A percentile compares a stretch with the other conserved stretches of the same genome.
These are phyloP conservation scores for Ormyrus nitidulus DNA, from an alignment of 2,888 invertebrate species.

Conservation along the genomic window DNA sequence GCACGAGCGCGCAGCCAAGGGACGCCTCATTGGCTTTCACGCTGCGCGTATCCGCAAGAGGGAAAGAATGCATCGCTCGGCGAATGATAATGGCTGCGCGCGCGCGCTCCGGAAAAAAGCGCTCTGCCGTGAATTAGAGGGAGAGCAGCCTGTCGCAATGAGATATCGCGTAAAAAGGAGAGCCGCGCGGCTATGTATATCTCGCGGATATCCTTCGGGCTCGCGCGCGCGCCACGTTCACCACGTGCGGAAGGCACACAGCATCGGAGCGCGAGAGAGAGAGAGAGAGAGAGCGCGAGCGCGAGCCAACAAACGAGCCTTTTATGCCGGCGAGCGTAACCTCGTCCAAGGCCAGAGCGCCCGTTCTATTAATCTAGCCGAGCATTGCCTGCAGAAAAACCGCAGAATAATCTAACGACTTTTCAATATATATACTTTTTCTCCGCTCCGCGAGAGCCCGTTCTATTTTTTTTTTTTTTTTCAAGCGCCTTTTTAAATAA, in stretches of 20 bases:
- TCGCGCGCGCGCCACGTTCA: slow-evolving; percentile 6
- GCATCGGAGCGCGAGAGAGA: not conserved
- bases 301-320: slow-evolving; percentile 42
- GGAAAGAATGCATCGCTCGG: not conserved
- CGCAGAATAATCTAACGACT: slow-evolving; percentile 41
- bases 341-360: slow-evolving; percentile 46
- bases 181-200: slow-evolving; percentile 13
- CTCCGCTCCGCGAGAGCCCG: not conserved
- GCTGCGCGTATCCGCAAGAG: not conserved
- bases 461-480: not conserved
- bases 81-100: slow-evolving; percentile 25
- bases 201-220: slow-evolving; percentile 47
- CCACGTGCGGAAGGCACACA: slow-evolving; percentile 51
- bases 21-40: slow-evolving; percentile 41
- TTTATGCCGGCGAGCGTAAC: slow-evolving; percentile 51
- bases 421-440: slow-evolving; percentile 16
- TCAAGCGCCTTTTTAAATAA: slow-evolving; percentile 9
- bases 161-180: slow-evolving; percentile 37
- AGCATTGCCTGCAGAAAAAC: slow-evolving; percentile 26
- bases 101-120: slow-evolving; percentile 43
- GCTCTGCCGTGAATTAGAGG: slow-evolving; percentile 63
- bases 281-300: not conserved
- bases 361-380: slow-evolving; percentile 42
- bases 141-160: slow-evolving; percentile 53
- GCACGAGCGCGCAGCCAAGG: not conserved